These are phyloP conservation scores for Struthidea cinerea DNA, from an alignment of 2,113 vertebrate species.

Conservation along the genomic window DNA sequence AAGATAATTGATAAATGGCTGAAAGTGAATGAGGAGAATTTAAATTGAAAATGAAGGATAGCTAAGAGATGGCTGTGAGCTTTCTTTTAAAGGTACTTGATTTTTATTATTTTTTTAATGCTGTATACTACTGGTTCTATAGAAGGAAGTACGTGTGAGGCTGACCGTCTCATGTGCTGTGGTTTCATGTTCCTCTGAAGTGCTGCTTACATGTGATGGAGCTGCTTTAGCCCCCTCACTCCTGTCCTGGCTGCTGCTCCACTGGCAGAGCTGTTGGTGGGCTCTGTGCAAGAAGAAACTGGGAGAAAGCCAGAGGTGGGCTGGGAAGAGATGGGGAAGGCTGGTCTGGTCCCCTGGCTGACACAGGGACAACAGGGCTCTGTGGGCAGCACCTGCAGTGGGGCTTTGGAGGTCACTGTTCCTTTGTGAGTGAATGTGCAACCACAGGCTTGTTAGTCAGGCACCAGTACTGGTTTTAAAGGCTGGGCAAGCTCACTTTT, in stretches of 20 bases:
- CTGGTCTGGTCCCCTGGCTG: background rate
- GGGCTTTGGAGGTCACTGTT: background rate
- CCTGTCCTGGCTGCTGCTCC: background rate
- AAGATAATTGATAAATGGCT: background rate
- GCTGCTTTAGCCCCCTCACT: background rate
- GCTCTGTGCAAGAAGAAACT: background rate
- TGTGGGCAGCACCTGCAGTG: background rate
- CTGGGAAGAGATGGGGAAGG: background rate
- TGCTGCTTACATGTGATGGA: background rate
- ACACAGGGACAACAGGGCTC: background rate
- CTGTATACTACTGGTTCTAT: background rate
- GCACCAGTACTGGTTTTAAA: background rate
- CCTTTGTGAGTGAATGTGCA: background rate
- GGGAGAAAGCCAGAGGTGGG: background rate
- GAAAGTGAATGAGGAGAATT: background rate
- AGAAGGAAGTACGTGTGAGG: background rate
- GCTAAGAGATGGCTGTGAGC: slow-evolving; percentile 18
- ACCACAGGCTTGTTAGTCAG: background rate
- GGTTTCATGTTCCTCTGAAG: background rate
- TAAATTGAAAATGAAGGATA: slow-evolving; percentile 44
- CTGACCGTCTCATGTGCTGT: background rate
- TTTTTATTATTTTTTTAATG: background rate
- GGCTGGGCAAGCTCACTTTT: background rate
- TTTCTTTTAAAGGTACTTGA: slow-evolving; percentile 41
- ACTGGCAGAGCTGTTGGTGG: background rate